Base-by-base conservation (phyloP, 2,888 invertebrate species). In the Smittia sp. region DNA sequence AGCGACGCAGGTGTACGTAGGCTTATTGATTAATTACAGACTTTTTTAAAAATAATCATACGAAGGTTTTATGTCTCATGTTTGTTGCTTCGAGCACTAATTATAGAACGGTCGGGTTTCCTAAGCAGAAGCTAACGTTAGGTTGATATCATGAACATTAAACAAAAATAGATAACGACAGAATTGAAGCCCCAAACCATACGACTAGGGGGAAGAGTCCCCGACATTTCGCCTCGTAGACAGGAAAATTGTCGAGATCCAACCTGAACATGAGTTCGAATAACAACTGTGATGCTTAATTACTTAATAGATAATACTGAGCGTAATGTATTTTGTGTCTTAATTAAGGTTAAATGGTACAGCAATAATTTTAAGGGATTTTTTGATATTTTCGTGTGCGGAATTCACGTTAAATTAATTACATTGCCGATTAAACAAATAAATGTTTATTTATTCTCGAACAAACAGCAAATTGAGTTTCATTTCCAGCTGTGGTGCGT, bases 201-300 rank as follows among this genome's bases (percentile, higher is more conserved):
- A 39, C 13, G 39, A 13, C 13, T 39, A 13, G 39, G 39, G 39
- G 52, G 15, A 52, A 52, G 15, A 6, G 52, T 52, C 4, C 9
- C 4, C 4, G 52, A 4, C 15, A n/a, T 52, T 15, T 58, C 22
- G 22, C 58, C 11, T 46, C 11, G 11, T 1, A 63, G 63, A 27
- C 9, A 25, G 22, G 25, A 3, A 63, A 63, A 63, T 27, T 63
- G 9, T 27, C 18, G 9, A 9, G 32, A 32, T 32, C 32, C 32
- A 32, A 32, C n/a, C 7, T 39, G 39, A 39, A 39, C 39, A 9
- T 46, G 46, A 20, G 7, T 32, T 39, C 20, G 9, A 58, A 69
- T 24, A 72, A 62, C 62, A 22, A 72, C 72, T 72, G 72, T 72
- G 72, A 72, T 72, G 72, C 39, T 72, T 72, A 72, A 72, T 72